Percentiles rank a stretch among this genome's conserved stretches.
Conservation (phyloP, 2,113 vertebrate species). For the Aphyosemion australe region DNA sequence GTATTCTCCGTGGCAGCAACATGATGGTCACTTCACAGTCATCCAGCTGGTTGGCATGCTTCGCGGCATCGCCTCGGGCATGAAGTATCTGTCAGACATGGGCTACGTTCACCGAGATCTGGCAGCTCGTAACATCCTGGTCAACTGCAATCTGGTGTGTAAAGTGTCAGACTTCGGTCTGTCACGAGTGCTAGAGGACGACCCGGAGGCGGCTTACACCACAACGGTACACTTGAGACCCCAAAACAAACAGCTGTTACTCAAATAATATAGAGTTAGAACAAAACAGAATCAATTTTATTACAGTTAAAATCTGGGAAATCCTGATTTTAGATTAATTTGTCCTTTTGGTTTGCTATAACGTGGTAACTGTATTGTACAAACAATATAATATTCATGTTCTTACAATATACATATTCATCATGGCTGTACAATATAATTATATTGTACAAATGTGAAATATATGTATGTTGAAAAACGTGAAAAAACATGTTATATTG, state of each 20-base stretch:
- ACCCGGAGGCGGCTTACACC: conserved; percentile 95
- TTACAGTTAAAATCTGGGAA: neutral
- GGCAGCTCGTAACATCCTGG: conserved; percentile 94
- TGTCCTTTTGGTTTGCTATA: too few relatives aligned
- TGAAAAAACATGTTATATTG: too few relatives aligned
- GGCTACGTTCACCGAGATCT: conserved; percentile 96
- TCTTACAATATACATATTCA: too few relatives aligned
- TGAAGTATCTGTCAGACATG: conserved; percentile 99
- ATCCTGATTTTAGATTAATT: neutral
- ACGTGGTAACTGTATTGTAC: too few relatives aligned
- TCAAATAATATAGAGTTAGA: neutral
- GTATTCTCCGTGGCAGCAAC: conserved; percentile 58
- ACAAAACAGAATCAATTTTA: too few relatives aligned
- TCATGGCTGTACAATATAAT: too few relatives aligned
- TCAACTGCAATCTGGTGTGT: conserved; percentile 98
- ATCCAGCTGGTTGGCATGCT: conserved; percentile 99
- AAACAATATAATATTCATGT: too few relatives aligned
- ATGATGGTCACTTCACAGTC: conserved; percentile 94
- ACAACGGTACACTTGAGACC: conserved; percentile 76
- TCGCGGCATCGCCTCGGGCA: conserved; percentile 94
- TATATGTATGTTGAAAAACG: too few relatives aligned
- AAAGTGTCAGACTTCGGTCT: conserved; percentile 98
- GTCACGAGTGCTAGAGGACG: conserved; percentile 94
- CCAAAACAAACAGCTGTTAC: neutral
- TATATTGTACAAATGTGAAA: too few relatives aligned